phyloP scores from a whole-genome alignment of 2,888 invertebrate genomes.

The Gerris lacustris region DNA sequence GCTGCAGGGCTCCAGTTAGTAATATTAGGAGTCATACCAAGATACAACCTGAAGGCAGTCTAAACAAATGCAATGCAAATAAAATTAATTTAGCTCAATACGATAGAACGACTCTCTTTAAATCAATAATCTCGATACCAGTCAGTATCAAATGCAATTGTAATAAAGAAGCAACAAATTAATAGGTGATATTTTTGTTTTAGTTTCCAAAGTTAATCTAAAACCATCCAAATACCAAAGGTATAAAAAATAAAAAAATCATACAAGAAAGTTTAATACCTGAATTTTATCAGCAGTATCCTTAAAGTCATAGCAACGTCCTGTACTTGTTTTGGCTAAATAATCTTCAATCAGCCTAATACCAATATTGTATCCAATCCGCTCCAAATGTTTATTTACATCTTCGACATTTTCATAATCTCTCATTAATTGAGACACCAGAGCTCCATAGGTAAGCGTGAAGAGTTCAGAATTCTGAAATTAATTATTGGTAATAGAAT shows the following conservation, averaged over 20 bases:
- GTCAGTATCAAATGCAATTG: too few species aligned
- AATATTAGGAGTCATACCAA: slow-evolving; percentile 84
- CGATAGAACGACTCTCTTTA: not conserved
- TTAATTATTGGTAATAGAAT: not conserved
- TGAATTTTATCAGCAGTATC: slow-evolving; percentile 95
- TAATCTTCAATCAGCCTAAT: slow-evolving; percentile 95
- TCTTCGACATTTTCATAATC: slow-evolving; percentile 95
- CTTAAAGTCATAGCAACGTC: slow-evolving; percentile 85
- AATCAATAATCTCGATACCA: too few species aligned
- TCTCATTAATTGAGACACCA: slow-evolving; percentile 92
- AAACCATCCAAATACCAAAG: too few species aligned
- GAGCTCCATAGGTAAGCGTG: slow-evolving; percentile 92
- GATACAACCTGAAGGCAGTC: slow-evolving; percentile 62
- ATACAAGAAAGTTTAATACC: slow-evolving; percentile 39
- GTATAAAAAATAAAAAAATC: too few species aligned
- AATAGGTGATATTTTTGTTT: too few species aligned
- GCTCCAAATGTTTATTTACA: slow-evolving; percentile 90
- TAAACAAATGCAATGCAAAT: slow-evolving; percentile 29
- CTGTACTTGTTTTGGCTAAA: slow-evolving; percentile 76
- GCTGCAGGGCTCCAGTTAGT: slow-evolving; percentile 88
- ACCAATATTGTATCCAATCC: slow-evolving; percentile 97
- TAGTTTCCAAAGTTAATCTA: too few species aligned
- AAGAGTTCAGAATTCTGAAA: slow-evolving; percentile 88
- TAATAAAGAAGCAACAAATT: too few species aligned
- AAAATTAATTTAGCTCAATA: slow-evolving; percentile 16